These are phyloP conservation scores for Tachina grossa DNA, from an alignment of 2,888 invertebrate species.

Conservation along the genomic window DNA sequence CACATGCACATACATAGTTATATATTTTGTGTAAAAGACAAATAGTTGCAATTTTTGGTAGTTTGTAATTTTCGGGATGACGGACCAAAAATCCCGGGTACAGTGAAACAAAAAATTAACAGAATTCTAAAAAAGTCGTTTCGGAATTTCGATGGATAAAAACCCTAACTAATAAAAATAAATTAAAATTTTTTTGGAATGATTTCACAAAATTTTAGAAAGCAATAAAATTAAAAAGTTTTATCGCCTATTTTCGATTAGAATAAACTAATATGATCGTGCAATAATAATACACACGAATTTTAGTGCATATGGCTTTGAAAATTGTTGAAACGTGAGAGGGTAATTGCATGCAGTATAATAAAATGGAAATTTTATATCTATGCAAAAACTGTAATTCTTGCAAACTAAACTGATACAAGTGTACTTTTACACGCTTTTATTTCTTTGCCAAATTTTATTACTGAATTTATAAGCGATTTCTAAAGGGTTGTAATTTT, in stretches of 20 bases:
- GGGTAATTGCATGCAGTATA: slow-evolving; percentile 25
- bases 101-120: too few relatives aligned
- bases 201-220: slow-evolving; percentile 61
- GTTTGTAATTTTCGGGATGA: too few relatives aligned
- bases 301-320: slow-evolving; percentile 43
- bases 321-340: slow-evolving; percentile 20
- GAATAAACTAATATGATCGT: slow-evolving; percentile 26
- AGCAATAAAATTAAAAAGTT: slow-evolving; percentile 66
- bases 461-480: slow-evolving; percentile 3
- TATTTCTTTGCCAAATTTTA: slow-evolving; percentile 29
- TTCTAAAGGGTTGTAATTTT: slow-evolving; percentile 48
- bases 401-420: slow-evolving; percentile 27
- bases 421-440: neutral
- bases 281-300: neutral
- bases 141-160: too few relatives aligned
- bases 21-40: too few relatives aligned
- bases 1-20: too few relatives aligned
- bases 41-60: too few relatives aligned
- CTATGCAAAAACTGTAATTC: slow-evolving; percentile 30
- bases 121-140: too few relatives aligned
- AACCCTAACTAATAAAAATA: neutral
- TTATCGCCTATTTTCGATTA: slow-evolving; percentile 60
- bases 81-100: too few relatives aligned
- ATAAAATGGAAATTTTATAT: slow-evolving; percentile 43
- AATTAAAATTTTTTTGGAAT: slow-evolving; percentile 38